phyloP scores from a whole-genome alignment of 2,888 invertebrate species.

The Limnephilus auricula region DNA sequence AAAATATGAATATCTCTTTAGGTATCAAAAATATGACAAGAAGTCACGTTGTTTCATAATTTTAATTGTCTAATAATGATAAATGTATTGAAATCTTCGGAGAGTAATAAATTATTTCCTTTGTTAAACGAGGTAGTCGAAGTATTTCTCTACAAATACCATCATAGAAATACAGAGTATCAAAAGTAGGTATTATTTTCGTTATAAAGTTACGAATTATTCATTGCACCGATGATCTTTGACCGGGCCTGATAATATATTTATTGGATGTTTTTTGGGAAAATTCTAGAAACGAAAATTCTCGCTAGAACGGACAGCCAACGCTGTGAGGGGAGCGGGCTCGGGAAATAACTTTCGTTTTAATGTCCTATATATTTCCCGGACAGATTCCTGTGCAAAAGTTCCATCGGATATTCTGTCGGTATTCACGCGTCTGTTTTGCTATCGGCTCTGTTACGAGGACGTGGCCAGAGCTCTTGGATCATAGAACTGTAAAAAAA shows the following conservation, averaged over 20 bases:
- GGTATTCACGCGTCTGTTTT: constrained; percentile 24
- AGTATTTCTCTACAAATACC: neutral
- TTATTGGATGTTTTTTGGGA: neutral
- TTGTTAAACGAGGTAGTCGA: neutral
- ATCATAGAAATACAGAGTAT: neutral
- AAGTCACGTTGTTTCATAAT: neutral
- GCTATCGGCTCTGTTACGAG: neutral
- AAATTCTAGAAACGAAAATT: neutral
- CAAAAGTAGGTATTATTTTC: neutral
- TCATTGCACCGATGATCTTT: neutral
- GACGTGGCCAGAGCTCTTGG: too few relatives aligned
- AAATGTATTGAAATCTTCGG: neutral
- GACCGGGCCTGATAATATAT: neutral
- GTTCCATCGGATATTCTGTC: constrained; percentile 27
- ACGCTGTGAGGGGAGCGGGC: neutral
- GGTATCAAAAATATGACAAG: neutral
- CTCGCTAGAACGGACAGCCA: neutral
- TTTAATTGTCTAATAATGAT: neutral
- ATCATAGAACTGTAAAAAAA: too few relatives aligned
- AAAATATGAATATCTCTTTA: too few relatives aligned
- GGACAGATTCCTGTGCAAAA: neutral
- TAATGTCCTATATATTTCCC: constrained; percentile 36
- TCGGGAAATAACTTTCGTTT: constrained; percentile 6
- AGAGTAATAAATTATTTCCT: neutral
- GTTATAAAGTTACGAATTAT: neutral